Base-by-base conservation (phyloP, 2,797 vertebrate species). In the Alectoris magna region DNA sequence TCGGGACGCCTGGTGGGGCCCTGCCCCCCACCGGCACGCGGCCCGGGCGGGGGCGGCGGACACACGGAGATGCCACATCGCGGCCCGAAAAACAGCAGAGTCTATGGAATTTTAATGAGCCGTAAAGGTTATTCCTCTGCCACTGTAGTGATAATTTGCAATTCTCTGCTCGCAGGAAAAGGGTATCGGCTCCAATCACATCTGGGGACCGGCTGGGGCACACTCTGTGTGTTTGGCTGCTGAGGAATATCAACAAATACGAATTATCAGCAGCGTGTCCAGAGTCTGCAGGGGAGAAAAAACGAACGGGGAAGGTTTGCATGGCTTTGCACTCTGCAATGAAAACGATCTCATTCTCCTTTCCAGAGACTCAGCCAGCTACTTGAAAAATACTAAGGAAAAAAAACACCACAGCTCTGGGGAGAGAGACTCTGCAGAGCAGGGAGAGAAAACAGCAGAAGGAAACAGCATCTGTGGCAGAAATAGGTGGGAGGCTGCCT, bases 91-190 rank as follows among this genome's bases (percentile, higher is more conserved):
- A n/a, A n/a, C n/a, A n/a, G 2, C 36, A 7, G 84, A 13, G 73
- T 64, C 79, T 11, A 80, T 19, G 75, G 95, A 94, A 96, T 96
- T 84, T 78, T 93, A 96, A 97, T 91, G 90, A 96, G 84, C 66
- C 85, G 63, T 78, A 95, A 97, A 96, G 96, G 95, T 95, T 96
- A 88, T 91, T 84, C 68, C 95, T 89, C 8, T n/a, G 92, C 64
- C 26, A 87, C 63, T 78, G 58, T 48, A 41, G 92, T 18, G 90
- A 84, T 74, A n/a, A 87, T 96, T 95, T 82, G 83, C 78, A 78
- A n/a, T 91, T 83, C 81, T 74, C 39, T 3, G 17, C 80, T 70
- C 17, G 87, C 24, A 60, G 94, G 89, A 80, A 67, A 53, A 60
- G 11, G 55, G 83, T 36, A 44, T 51, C 62, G 31, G 78, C 69